phyloP scores from a whole-genome alignment of 2,113 vertebrate species.

The Hippocampus abdominalis region DNA sequence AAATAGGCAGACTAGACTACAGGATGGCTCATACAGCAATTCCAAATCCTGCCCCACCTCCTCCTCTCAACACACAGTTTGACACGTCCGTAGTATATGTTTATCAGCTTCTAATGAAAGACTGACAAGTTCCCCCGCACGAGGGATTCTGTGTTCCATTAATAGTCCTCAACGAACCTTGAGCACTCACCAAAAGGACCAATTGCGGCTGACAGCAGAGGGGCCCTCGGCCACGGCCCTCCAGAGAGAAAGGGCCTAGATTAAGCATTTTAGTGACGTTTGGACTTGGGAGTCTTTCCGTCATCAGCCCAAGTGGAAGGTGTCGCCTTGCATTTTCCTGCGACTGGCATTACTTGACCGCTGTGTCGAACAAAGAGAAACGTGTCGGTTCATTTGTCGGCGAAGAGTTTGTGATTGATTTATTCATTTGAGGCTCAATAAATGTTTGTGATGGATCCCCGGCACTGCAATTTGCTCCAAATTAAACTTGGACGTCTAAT shows the following conservation, averaged over 20 bases:
- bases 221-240: conserved; percentile 59
- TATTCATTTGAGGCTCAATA: conserved; percentile 58
- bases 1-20: not conserved
- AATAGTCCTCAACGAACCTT: conserved; percentile 73
- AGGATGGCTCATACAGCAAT: conserved; percentile 48
- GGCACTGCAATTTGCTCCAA: conserved; percentile 45
- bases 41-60: conserved; percentile 44
- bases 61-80: conserved; percentile 43
- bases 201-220: conserved; percentile 64
- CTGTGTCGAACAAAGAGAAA: conserved; percentile 49
- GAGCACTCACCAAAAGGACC: conserved; percentile 60
- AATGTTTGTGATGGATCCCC: conserved; percentile 60
- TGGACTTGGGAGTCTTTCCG: conserved; percentile 38
- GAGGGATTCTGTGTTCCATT: conserved; percentile 66
- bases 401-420: conserved; percentile 59
- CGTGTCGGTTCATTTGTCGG: conserved; percentile 58
- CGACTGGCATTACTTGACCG: conserved; percentile 52
- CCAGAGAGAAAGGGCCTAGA: conserved; percentile 58
- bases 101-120: conserved; percentile 75
- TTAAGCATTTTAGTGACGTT: conserved; percentile 64
- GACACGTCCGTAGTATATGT: conserved; percentile 67
- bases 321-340: conserved; percentile 62
- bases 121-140: conserved; percentile 65
- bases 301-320: conserved; percentile 48
- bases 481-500: conserved; percentile 50